These are phyloP conservation scores for Rhadinocentrus ornatus DNA, from an alignment of 2,797 vertebrate genomes.

Conservation along the genomic window DNA sequence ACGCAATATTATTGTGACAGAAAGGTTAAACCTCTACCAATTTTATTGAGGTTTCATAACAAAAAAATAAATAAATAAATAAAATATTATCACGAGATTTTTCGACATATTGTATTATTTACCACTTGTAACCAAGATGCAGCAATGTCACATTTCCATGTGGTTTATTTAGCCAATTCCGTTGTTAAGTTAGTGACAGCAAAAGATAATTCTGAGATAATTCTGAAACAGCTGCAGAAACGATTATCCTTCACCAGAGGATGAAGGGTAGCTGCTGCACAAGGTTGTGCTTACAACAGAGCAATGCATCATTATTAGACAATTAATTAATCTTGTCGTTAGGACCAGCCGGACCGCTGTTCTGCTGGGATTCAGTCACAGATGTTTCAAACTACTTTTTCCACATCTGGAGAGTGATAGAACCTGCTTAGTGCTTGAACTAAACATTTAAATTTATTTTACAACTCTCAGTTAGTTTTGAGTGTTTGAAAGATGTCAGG, in stretches of 20 bases:
- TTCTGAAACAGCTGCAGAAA: constrained; percentile 73
- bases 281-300: constrained; percentile 65
- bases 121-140: background rate
- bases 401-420: constrained; percentile 29
- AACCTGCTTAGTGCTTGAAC: constrained; percentile 18
- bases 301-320: constrained; percentile 82
- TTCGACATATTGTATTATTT: background rate
- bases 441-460: constrained; percentile 63
- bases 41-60: background rate
- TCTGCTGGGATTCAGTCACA: constrained; percentile 61
- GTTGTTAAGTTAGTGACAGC: constrained; percentile 62
- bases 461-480: constrained; percentile 52
- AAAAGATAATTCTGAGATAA: constrained; percentile 51
- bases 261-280: constrained; percentile 74
- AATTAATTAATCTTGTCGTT: constrained; percentile 80
- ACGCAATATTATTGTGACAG: background rate
- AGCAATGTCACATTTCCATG: constrained; percentile 19
- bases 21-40: background rate
- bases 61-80: background rate
- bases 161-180: constrained; percentile 30
- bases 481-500: constrained; percentile 72
- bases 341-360: constrained; percentile 45
- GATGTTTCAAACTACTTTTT: constrained; percentile 54
- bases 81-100: too few relatives aligned
- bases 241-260: constrained; percentile 76